Percentiles rank a stretch among this genome's conserved stretches.
These are phyloP conservation scores for Phrynocephalus guinanensis DNA, from an alignment of 2,797 vertebrate species.

Conservation along the genomic window DNA sequence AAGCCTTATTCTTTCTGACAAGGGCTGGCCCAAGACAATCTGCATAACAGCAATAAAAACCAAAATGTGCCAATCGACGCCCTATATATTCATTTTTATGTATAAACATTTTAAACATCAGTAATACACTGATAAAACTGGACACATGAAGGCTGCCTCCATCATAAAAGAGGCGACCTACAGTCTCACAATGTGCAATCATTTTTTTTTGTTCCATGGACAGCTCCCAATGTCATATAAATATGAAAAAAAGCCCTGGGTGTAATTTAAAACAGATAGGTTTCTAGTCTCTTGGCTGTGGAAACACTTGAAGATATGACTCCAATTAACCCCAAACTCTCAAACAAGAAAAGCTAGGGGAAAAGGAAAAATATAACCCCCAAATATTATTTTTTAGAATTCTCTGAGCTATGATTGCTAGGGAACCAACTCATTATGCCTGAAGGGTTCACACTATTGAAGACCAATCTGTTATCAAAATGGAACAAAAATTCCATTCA, in stretches of 20 bases:
- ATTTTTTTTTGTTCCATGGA: conserved; percentile 2
- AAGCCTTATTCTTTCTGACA: not conserved
- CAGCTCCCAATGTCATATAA: conserved; percentile 18
- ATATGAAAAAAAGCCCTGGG: not conserved
- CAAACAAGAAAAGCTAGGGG: conserved; percentile 19
- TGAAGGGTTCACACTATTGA: not conserved
- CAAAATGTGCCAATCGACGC: not conserved
- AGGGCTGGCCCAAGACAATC: not conserved
- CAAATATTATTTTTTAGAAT: conserved; percentile 20
- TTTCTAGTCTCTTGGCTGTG: conserved; percentile 22
- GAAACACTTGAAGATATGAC: conserved; percentile 20
- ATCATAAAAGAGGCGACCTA: conserved; percentile 10
- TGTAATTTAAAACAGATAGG: conserved; percentile 40
- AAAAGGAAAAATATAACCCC: not conserved
- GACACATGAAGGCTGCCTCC: not conserved
- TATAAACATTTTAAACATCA: not conserved
- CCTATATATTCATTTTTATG: not conserved
- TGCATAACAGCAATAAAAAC: not conserved
- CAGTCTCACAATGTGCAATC: not conserved
- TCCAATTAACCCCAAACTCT: conserved; percentile 40
- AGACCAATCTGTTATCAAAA: conserved; percentile 1
- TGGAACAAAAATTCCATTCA: not conserved
- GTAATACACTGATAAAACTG: not conserved
- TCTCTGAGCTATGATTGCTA: not conserved
- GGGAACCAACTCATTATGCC: conserved; percentile 17